These are phyloP conservation scores for Luscinia luscinia DNA, from an alignment of 2,797 vertebrate species.

Conservation along the genomic window DNA sequence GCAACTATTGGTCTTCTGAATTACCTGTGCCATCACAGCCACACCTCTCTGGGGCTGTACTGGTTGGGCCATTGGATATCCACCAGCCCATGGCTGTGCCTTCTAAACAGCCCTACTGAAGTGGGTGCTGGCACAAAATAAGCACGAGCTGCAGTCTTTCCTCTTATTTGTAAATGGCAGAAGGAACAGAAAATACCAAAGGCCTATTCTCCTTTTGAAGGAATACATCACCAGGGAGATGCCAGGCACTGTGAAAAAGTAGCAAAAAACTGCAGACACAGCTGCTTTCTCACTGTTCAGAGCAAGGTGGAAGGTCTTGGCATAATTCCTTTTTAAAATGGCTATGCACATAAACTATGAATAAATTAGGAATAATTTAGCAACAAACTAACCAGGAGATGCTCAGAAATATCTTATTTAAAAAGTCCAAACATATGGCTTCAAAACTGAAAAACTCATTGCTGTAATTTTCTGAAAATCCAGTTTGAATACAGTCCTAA, in stretches of 20 bases:
- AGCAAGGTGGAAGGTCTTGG: not conserved
- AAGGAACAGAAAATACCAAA: not conserved
- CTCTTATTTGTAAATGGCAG: not conserved
- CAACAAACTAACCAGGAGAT: not conserved
- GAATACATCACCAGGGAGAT: fast-evolving
- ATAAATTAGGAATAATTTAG: not conserved
- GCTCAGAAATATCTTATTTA: not conserved
- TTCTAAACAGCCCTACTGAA: not conserved
- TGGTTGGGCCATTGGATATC: not conserved
- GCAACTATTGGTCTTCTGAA: not conserved
- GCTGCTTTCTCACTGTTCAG: not conserved
- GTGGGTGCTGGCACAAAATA: not conserved
- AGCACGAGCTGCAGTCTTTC: not conserved
- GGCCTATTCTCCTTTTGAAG: not conserved
- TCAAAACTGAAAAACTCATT: not conserved
- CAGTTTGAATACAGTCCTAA: not conserved
- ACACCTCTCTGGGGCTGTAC: not conserved
- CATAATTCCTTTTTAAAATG: not conserved
- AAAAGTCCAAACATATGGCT: not conserved
- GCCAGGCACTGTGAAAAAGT: not conserved
- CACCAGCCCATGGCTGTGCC: not conserved
- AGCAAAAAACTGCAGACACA: not conserved
- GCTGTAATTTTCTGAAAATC: not conserved
- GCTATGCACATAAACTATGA: not conserved
- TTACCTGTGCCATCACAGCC: not conserved